Conservation (phyloP, 2,797 vertebrate species). For the Pseudochromis fuscus region DNA sequence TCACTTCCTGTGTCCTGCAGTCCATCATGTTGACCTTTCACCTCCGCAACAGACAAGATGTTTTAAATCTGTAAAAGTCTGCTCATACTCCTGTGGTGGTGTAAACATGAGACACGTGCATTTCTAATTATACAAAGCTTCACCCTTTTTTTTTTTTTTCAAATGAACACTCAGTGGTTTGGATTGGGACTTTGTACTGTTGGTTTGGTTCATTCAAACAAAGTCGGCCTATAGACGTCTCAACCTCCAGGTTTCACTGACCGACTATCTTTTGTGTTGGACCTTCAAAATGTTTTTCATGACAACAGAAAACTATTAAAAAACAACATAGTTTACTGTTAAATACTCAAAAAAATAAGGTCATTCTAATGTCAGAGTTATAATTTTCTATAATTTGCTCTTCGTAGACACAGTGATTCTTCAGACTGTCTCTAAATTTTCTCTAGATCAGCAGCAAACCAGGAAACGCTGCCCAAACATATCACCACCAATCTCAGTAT, state of each 20-base stretch:
- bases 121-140: neutral
- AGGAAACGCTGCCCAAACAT: neutral
- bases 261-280: too few relatives aligned
- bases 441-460: neutral
- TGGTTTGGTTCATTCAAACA: neutral
- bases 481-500: neutral
- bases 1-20: conserved; percentile 15
- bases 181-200: neutral
- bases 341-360: too few relatives aligned
- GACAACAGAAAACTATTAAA: too few relatives aligned
- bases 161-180: neutral
- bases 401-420: too few relatives aligned
- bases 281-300: too few relatives aligned
- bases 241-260: too few relatives aligned
- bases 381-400: too few relatives aligned
- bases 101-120: neutral
- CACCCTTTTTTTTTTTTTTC: neutral
- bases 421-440: neutral
- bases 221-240: neutral
- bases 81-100: neutral
- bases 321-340: too few relatives aligned
- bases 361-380: neutral
- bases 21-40: neutral
- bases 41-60: neutral
- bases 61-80: neutral